Evolutionary conservation across 1,140 invertebrate genomes (phyloP).

Genomic region (Asbolus verrucosus): DNA sequence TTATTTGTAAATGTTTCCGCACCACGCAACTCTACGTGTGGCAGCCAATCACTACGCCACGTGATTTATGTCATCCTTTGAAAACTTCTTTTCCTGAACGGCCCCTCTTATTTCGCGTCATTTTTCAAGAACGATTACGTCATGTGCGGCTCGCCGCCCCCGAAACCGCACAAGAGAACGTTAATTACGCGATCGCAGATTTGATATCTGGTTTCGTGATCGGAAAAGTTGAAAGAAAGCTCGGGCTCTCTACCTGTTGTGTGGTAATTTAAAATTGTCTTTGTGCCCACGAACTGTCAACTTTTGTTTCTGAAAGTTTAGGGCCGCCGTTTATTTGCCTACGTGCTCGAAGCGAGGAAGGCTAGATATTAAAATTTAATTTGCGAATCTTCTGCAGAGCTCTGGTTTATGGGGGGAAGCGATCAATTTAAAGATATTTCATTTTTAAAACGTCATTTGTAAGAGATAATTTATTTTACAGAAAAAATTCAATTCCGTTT

Average conservation of each 20-base stretch:
- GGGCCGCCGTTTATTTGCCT: conserved; percentile 49
- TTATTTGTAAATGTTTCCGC: conserved; percentile 47
- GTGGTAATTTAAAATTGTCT: conserved; percentile 50
- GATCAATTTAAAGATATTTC: conserved; percentile 28
- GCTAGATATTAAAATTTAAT: conserved; percentile 58
- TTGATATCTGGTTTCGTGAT: neutral
- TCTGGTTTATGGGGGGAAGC: conserved; percentile 22
- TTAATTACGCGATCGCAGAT: conserved; percentile 12
- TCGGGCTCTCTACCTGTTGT: conserved; percentile 48
- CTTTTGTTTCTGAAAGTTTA: conserved; percentile 49
- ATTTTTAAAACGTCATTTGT: conserved; percentile 26
- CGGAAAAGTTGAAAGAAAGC: neutral
- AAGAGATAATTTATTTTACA: conserved; percentile 22
- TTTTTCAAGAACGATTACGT: conserved; percentile 36
- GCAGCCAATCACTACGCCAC: conserved; percentile 47
- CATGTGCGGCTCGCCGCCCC: conserved; percentile 24
- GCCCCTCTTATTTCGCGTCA: conserved; percentile 33
- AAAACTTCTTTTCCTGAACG: conserved; percentile 45
- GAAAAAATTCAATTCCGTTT: conserved; percentile 33
- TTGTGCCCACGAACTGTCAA: conserved; percentile 49
- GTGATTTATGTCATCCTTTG: conserved; percentile 48
- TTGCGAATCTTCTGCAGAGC: conserved; percentile 38
- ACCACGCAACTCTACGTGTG: conserved; percentile 49
- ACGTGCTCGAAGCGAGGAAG: conserved; percentile 37
- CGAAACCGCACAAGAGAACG: conserved; percentile 3